Evolutionary conservation across 2,888 invertebrate genomes (phyloP).

Genomic region (Acronicta psi): DNA sequence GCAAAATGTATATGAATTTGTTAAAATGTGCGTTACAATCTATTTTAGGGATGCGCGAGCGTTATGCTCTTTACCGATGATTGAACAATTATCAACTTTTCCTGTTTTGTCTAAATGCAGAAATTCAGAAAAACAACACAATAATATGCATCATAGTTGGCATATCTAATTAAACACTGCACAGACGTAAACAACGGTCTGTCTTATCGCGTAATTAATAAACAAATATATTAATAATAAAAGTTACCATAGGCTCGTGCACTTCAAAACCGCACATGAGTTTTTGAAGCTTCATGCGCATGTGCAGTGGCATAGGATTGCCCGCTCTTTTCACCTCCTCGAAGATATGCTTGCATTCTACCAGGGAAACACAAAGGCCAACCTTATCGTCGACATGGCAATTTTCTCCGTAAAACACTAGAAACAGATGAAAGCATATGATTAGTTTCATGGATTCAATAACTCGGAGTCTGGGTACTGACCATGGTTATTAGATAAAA

Average conservation of each 20-base stretch:
- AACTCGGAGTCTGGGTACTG: too few relatives aligned
- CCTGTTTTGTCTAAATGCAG: too few relatives aligned
- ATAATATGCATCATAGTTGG: background rate
- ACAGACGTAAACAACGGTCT: too few relatives aligned
- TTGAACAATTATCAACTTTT: too few relatives aligned
- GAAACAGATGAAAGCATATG: slow-evolving; percentile 6
- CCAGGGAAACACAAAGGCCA: slow-evolving; percentile 66
- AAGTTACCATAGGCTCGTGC: slow-evolving; percentile 70
- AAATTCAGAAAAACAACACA: background rate
- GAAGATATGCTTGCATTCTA: slow-evolving; percentile 64
- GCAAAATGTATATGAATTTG: too few relatives aligned
- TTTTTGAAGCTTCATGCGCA: slow-evolving; percentile 67
- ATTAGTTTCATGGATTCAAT: background rate
- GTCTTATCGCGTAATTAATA: too few relatives aligned
- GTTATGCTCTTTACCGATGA: too few relatives aligned
- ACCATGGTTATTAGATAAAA: background rate
- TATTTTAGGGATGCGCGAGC: too few relatives aligned
- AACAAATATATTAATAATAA: too few relatives aligned
- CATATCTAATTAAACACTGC: too few relatives aligned
- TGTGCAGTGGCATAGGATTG: slow-evolving; percentile 67
- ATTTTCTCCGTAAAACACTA: slow-evolving; percentile 64
- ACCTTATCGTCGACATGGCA: slow-evolving; percentile 48
- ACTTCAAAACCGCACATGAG: slow-evolving; percentile 72
- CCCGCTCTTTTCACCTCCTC: slow-evolving; percentile 69
- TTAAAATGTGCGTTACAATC: too few relatives aligned